Evolutionary conservation across 2,797 vertebrate genomes (phyloP).

Genomic region (Dallia pectoralis): DNA sequence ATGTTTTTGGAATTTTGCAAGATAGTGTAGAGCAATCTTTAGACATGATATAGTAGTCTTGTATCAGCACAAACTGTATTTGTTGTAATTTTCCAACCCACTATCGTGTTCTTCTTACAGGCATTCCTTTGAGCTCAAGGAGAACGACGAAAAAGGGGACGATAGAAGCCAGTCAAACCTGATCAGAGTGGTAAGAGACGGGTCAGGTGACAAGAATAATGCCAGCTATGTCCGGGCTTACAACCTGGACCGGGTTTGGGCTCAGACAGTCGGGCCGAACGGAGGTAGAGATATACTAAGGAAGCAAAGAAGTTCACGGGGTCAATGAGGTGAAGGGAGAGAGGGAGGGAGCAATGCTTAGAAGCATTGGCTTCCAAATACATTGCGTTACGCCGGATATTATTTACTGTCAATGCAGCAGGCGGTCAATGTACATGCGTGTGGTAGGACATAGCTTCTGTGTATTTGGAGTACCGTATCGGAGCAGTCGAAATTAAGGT

Average conservation of each 20-base stretch:
- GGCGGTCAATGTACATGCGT: too few species aligned
- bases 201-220: neutral
- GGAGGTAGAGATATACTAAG: neutral
- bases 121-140: slow-evolving; percentile 56
- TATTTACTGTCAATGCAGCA: too few species aligned
- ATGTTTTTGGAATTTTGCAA: neutral
- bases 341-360: neutral
- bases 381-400: too few species aligned
- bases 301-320: neutral
- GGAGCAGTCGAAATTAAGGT: too few species aligned
- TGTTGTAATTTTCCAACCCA: neutral
- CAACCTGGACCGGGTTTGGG: too few species aligned
- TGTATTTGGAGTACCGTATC: too few species aligned
- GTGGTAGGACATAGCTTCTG: too few species aligned
- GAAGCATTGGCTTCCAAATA: too few species aligned
- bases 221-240: neutral
- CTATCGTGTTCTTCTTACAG: slow-evolving; percentile 43
- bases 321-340: neutral
- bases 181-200: slow-evolving; percentile 65
- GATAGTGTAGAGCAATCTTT: neutral
- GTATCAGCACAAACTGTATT: neutral
- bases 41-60: neutral
- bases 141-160: neutral
- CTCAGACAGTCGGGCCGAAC: neutral
- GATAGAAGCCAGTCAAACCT: slow-evolving; percentile 43